These are phyloP conservation scores for Sipha maydis DNA, from an alignment of 2,888 invertebrate genomes.

Conservation along the genomic window DNA sequence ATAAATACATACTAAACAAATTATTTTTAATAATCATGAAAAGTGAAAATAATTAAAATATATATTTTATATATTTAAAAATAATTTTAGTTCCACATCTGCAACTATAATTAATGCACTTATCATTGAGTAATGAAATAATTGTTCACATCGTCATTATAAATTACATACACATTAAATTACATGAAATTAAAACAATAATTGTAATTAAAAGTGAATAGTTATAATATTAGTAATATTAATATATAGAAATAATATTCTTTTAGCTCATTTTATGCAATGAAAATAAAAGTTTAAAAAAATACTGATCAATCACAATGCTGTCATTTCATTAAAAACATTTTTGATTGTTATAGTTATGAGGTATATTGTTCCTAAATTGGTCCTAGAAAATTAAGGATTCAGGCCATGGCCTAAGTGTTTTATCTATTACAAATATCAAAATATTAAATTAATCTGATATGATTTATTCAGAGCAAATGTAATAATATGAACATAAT, in stretches of 20 bases:
- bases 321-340: background rate
- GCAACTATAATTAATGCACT: background rate
- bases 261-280: too few relatives aligned
- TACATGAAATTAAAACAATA: too few relatives aligned
- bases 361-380: slow-evolving; percentile 24
- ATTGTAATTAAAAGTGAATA: too few relatives aligned
- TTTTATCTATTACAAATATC: slow-evolving; percentile 28
- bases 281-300: background rate
- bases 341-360: slow-evolving; percentile 4
- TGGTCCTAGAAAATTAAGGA: slow-evolving; percentile 21
- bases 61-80: background rate
- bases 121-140: background rate
- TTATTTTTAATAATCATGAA: background rate
- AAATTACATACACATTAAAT: background rate
- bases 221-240: too few relatives aligned
- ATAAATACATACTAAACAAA: background rate
- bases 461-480: slow-evolving; percentile 14
- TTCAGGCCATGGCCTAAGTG: slow-evolving; percentile 41
- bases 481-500: background rate
- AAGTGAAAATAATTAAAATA: background rate
- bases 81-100: background rate
- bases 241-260: too few relatives aligned
- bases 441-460: slow-evolving; percentile 32
- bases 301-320: background rate
- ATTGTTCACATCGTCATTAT: background rate